A percentile compares a stretch with the other conserved stretches of the same genome.
Conservation (phyloP, 2,113 vertebrate species). For the Trematomus loennbergii region DNA sequence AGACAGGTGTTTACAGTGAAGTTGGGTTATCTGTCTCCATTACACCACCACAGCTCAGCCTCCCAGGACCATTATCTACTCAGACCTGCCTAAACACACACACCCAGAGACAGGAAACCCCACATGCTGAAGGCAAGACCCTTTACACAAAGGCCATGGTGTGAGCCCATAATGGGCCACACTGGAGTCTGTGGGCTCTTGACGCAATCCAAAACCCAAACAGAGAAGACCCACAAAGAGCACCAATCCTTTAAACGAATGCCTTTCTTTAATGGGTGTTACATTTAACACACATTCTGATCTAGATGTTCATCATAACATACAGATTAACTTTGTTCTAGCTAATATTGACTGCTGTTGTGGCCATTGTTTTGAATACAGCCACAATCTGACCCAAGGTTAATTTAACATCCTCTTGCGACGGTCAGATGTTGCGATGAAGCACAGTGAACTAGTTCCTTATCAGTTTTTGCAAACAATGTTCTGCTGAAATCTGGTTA, state of each 20-base stretch:
- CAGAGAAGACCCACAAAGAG: slow-evolving; percentile 35
- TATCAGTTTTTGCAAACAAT: slow-evolving; percentile 68
- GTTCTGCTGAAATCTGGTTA: slow-evolving; percentile 48
- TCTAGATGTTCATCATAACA: slow-evolving; percentile 36
- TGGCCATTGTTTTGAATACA: slow-evolving; percentile 43
- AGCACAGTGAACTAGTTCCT: slow-evolving; percentile 40
- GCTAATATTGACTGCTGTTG: slow-evolving; percentile 33
- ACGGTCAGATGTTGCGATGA: slow-evolving; percentile 55
- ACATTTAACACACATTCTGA: slow-evolving; percentile 30
- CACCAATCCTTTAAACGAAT: slow-evolving; percentile 6
- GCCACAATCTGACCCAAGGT: slow-evolving; percentile 40
- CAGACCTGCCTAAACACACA: slow-evolving; percentile 82
- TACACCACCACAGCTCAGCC: slow-evolving; percentile 74
- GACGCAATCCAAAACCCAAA: slow-evolving; percentile 65
- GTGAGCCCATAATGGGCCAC: slow-evolving; percentile 59
- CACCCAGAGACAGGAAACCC: slow-evolving; percentile 73
- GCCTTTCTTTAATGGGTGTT: slow-evolving; percentile 47
- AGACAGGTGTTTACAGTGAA: slow-evolving; percentile 86
- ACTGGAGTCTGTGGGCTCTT: slow-evolving; percentile 32
- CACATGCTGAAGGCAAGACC: slow-evolving; percentile 53
- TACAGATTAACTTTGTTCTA: slow-evolving; percentile 22
- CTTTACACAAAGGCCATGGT: slow-evolving; percentile 47
- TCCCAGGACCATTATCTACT: slow-evolving; percentile 84
- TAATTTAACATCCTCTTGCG: slow-evolving; percentile 51
- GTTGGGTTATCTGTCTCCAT: slow-evolving; percentile 84